Conservation (phyloP, 2,797 vertebrate species). For the Muraenolepis orangiensis region DNA sequence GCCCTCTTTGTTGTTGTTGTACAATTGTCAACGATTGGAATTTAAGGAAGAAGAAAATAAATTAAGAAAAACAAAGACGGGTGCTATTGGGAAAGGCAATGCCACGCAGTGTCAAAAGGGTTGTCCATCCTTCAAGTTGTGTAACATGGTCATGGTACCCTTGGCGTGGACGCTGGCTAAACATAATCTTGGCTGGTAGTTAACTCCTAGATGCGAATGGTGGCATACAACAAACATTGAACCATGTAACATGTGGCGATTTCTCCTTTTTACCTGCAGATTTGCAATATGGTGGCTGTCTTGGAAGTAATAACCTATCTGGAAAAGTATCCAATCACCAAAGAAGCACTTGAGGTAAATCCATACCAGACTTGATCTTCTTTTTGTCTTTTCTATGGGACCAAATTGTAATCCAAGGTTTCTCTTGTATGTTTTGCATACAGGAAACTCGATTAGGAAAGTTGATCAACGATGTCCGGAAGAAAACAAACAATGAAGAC, state of each 20-base stretch:
- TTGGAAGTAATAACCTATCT: slow-evolving; percentile 95
- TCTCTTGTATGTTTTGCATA: slow-evolving; percentile 11
- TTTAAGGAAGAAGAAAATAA: not conserved
- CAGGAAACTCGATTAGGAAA: slow-evolving; percentile 97
- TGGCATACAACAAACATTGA: not conserved
- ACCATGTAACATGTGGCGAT: not conserved
- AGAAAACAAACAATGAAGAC: slow-evolving; percentile 97
- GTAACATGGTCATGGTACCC: not conserved
- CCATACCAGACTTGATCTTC: not conserved
- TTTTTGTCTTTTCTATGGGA: not conserved
- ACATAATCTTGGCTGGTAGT: not conserved
- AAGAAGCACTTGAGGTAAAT: slow-evolving; percentile 97
- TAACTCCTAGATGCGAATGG: not conserved
- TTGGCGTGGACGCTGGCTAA: not conserved
- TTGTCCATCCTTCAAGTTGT: not conserved
- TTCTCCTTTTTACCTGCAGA: slow-evolving; percentile 68
- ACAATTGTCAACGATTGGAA: not conserved
- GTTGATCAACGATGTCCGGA: slow-evolving; percentile 96
- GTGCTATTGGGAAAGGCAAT: not conserved
- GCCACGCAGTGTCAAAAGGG: not conserved
- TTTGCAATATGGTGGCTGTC: slow-evolving; percentile 98
- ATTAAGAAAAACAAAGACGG: too few relatives aligned
- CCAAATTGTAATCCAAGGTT: not conserved
- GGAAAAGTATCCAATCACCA: slow-evolving; percentile 98
- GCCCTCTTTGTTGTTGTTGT: not conserved